These are phyloP conservation scores for Pseudopleuronectes americanus DNA, from an alignment of 2,797 vertebrate genomes.

Conservation along the genomic window DNA sequence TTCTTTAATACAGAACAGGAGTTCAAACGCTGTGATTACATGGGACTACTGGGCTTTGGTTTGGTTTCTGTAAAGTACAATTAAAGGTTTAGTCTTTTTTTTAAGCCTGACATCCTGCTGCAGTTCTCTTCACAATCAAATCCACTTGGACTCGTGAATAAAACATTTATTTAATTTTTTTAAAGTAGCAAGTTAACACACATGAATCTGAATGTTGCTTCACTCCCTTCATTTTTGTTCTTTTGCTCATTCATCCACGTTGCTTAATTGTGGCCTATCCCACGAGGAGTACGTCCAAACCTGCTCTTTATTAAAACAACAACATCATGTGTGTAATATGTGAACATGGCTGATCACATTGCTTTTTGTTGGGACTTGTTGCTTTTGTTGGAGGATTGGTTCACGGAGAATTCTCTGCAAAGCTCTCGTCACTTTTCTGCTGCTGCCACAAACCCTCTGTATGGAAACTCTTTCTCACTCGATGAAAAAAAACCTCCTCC, in stretches of 20 bases:
- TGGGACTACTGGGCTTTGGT: slow-evolving; percentile 13
- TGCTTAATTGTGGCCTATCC: background rate
- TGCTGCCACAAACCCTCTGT: slow-evolving; percentile 1
- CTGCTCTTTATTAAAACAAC: background rate
- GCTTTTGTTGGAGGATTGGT: slow-evolving; percentile 5
- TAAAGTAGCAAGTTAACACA: too few relatives aligned
- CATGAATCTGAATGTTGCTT: background rate
- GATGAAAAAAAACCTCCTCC: background rate
- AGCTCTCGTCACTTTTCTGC: background rate
- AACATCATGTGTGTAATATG: background rate
- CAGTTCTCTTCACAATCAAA: slow-evolving; percentile 6
- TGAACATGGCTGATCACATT: background rate
- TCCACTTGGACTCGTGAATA: background rate
- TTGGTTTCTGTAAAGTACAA: slow-evolving; percentile 33
- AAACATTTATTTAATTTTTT: too few relatives aligned
- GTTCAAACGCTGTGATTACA: slow-evolving; percentile 42
- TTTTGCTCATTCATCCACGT: background rate
- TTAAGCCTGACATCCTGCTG: slow-evolving; percentile 16
- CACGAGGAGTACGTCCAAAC: background rate
- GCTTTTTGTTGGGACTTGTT: slow-evolving; percentile 10
- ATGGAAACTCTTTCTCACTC: slow-evolving; percentile 23
- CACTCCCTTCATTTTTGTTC: background rate
- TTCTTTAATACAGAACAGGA: slow-evolving; percentile 34
- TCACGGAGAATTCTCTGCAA: background rate
- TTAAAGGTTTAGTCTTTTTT: slow-evolving; percentile 43